Percentiles rank a stretch among this genome's conserved stretches.
These are phyloP conservation scores for Lithobates pipiens DNA, from an alignment of 2,797 vertebrate species.

Conservation along the genomic window DNA sequence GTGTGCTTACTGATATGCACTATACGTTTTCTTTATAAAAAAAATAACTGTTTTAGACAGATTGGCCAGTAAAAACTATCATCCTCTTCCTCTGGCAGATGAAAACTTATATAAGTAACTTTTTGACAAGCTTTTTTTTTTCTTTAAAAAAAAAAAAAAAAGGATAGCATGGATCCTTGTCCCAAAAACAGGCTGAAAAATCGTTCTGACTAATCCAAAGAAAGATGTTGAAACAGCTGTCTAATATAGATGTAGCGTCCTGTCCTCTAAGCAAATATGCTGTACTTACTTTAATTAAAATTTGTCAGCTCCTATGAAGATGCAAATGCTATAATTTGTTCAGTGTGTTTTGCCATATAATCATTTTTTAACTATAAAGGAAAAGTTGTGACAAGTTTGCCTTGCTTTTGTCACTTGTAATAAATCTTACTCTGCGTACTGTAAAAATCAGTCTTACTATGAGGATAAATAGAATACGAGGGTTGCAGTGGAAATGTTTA, in stretches of 20 bases:
- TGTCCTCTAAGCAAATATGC: constrained; percentile 1
- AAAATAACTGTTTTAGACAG: no score
- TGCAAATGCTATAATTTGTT: constrained; percentile 38
- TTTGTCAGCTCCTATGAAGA: constrained; percentile 21
- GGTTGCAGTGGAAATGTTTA: constrained; percentile 36
- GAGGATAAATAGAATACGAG: constrained; percentile 32
- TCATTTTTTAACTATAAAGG: constrained; percentile 36
- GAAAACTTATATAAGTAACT: no score
- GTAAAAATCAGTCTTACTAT: constrained; percentile 21
- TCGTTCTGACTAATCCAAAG: background rate
- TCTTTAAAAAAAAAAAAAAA: background rate
- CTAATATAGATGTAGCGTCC: constrained; percentile 11
- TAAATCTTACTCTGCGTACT: constrained; percentile 40
- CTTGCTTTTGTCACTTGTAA: constrained; percentile 38
- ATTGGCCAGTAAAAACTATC: no score
- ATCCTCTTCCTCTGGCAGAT: no score
- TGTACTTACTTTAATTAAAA: constrained; percentile 33
- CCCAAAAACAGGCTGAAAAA: background rate
- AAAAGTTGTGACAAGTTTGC: constrained; percentile 44
- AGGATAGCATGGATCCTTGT: background rate
- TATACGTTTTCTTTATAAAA: no score
- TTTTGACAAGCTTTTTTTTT: no score
- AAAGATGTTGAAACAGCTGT: constrained; percentile 3
- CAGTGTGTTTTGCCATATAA: constrained; percentile 23
- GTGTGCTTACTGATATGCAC: no score